Conservation (phyloP, 1,140 invertebrate species). For the Drosophila baimaii region DNA sequence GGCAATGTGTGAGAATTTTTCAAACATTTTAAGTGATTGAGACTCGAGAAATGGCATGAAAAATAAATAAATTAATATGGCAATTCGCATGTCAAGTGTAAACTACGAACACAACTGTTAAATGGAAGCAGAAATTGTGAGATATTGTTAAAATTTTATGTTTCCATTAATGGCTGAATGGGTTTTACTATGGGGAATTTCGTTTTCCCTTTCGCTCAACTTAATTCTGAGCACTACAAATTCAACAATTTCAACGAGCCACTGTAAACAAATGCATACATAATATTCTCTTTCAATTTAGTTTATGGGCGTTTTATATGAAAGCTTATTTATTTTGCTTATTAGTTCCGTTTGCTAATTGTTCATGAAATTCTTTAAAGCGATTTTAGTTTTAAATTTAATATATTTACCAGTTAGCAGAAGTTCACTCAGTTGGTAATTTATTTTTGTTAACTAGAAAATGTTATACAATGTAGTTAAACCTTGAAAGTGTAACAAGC, state of each 20-base stretch:
- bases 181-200: conserved; percentile 6
- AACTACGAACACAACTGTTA: conserved; percentile 18
- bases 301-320: conserved; percentile 5
- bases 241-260: conserved; percentile 28
- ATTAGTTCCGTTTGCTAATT: background rate
- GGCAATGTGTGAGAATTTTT: conserved; percentile 2
- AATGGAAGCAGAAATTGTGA: conserved; percentile 29
- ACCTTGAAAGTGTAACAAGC: no score
- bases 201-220: background rate
- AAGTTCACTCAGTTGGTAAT: no score
- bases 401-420: no score
- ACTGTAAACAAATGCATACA: conserved; percentile 43
- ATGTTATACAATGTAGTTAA: no score
- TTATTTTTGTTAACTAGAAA: no score
- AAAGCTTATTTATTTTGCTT: no score
- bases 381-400: no score
- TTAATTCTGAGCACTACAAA: conserved; percentile 23
- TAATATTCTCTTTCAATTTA: conserved; percentile 30
- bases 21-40: conserved; percentile 24
- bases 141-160: conserved; percentile 19
- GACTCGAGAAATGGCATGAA: conserved; percentile 20
- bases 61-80: conserved; percentile 40
- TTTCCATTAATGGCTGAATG: conserved; percentile 22
- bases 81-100: conserved; percentile 28
- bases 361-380: background rate